These are phyloP conservation scores for Drosophila birchii DNA, from an alignment of 2,888 invertebrate genomes.

Conservation along the genomic window DNA sequence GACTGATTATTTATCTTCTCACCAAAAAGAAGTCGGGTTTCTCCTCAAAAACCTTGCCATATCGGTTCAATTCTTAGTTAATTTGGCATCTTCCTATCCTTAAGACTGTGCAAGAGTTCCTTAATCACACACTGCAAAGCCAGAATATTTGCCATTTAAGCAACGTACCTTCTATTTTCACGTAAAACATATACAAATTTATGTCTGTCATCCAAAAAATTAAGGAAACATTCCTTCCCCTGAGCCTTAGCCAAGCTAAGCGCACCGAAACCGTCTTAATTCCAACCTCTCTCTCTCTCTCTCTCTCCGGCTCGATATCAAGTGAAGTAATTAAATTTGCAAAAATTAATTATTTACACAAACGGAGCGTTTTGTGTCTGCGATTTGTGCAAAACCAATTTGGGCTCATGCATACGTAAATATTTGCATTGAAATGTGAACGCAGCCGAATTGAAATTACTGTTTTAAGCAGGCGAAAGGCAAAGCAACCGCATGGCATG, in stretches of 20 bases:
- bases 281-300: too few relatives aligned
- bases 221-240: not conserved
- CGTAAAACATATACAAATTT: not conserved
- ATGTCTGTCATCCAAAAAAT: not conserved
- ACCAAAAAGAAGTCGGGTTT: not conserved
- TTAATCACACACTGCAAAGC: not conserved
- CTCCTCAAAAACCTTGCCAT: not conserved
- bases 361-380: conserved; percentile 42
- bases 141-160: not conserved
- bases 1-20: too few relatives aligned
- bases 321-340: conserved; percentile 67
- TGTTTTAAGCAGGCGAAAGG: conserved; percentile 32
- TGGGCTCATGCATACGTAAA: conserved; percentile 61
- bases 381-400: conserved; percentile 67
- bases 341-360: conserved; percentile 72
- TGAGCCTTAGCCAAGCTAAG: not conserved
- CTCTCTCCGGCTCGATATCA: not conserved
- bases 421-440: conserved; percentile 68
- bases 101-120: not conserved
- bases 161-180: not conserved
- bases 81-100: not conserved
- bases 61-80: not conserved
- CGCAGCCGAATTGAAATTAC: conserved; percentile 68
- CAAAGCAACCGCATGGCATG: conserved; percentile 30
- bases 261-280: not conserved